These are phyloP conservation scores for Leptopilina syphax DNA, from an alignment of 2,888 invertebrate genomes.

Conservation along the genomic window DNA sequence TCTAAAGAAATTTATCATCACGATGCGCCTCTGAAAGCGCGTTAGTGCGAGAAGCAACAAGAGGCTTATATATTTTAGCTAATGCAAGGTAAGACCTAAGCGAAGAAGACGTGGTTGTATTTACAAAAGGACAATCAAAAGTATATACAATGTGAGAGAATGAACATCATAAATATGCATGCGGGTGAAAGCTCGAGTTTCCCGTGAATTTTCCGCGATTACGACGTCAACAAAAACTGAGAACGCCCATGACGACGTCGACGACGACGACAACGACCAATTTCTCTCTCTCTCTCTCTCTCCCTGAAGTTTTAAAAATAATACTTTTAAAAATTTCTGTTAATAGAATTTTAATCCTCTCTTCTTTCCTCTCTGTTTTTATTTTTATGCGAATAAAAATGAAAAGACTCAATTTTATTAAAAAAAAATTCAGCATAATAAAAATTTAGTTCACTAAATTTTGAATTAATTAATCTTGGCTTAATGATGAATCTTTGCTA, in stretches of 20 bases:
- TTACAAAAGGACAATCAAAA: conserved; percentile 36
- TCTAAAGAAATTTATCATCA: conserved; percentile 15
- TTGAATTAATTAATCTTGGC: too few species aligned
- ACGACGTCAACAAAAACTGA: conserved; percentile 18
- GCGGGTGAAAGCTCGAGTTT: conserved; percentile 31
- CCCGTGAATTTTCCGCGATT: conserved; percentile 35
- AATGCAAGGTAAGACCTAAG: conserved; percentile 14
- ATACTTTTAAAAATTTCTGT: neutral
- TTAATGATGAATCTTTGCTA: too few species aligned
- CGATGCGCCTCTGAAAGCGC: neutral
- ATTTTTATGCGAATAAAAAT: too few species aligned
- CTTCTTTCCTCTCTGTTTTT: too few species aligned
- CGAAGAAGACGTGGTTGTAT: conserved; percentile 14
- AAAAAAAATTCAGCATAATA: too few species aligned
- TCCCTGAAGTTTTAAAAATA: neutral
- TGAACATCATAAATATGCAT: conserved; percentile 36
- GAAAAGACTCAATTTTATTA: too few species aligned
- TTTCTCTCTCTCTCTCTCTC: too few species aligned
- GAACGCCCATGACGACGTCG: neutral
- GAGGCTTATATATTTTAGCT: conserved; percentile 26
- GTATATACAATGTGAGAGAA: conserved; percentile 29
- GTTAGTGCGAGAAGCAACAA: neutral
- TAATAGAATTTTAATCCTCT: too few species aligned
- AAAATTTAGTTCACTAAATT: too few species aligned
- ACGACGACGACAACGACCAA: too few species aligned